phyloP scores from a whole-genome alignment of 2,888 invertebrate genomes.

The Adelphocoris suturalis region DNA sequence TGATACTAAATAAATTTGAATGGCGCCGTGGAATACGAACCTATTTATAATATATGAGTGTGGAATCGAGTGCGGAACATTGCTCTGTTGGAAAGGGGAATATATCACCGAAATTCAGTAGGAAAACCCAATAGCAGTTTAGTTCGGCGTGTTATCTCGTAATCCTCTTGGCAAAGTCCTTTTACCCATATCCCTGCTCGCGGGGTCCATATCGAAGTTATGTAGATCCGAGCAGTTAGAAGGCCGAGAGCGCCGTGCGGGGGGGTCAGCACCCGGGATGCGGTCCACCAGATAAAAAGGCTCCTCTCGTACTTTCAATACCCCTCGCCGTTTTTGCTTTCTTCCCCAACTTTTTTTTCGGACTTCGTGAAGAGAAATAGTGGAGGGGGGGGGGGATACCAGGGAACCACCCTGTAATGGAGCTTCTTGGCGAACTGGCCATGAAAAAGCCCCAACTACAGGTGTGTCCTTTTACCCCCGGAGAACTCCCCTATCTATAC shows the following conservation, averaged over 20 bases:
- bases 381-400: not conserved
- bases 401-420: slow-evolving; percentile 18
- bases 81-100: slow-evolving; percentile 7
- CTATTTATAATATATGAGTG: not conserved
- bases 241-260: not conserved
- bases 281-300: slow-evolving; percentile 49
- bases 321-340: not conserved
- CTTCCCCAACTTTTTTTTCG: slow-evolving; percentile 35
- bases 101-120: slow-evolving; percentile 26
- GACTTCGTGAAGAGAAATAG: not conserved
- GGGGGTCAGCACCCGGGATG: slow-evolving; percentile 19
- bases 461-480: slow-evolving; percentile 19
- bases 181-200: slow-evolving; percentile 31
- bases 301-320: not conserved
- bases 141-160: slow-evolving; percentile 45
- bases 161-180: slow-evolving; percentile 34
- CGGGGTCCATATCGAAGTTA: slow-evolving; percentile 59
- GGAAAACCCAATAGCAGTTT: slow-evolving; percentile 43
- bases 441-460: slow-evolving; percentile 33
- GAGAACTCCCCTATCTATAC: not conserved
- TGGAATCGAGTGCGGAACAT: slow-evolving; percentile 4
- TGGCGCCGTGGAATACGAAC: not conserved
- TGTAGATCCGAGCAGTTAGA: slow-evolving; percentile 65
- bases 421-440: not conserved
- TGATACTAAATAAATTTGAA: too few species aligned